Conservation (phyloP, 2,113 vertebrate species). For the Heterotis niloticus region DNA sequence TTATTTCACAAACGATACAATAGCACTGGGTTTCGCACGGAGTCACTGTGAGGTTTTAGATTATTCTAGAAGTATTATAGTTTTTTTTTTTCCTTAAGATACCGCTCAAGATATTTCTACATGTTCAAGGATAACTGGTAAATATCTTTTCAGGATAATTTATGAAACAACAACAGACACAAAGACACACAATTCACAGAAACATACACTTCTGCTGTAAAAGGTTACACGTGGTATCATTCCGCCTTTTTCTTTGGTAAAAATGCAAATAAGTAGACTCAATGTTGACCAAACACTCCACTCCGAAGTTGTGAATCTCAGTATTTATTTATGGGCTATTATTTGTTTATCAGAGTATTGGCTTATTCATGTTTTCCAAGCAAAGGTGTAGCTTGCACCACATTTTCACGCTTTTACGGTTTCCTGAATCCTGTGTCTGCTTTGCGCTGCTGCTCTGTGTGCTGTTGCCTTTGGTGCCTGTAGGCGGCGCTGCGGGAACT, state of each 20-base stretch:
- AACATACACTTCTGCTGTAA: constrained; percentile 26
- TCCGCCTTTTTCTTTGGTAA: constrained; percentile 24
- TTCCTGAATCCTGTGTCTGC: background rate
- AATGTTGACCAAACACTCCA: constrained; percentile 1
- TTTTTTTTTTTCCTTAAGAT: constrained; percentile 28
- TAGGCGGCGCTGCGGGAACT: constrained; percentile 17
- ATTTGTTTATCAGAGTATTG: background rate
- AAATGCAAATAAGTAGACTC: constrained; percentile 6
- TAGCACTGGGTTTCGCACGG: constrained; percentile 20
- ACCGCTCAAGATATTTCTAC: constrained; percentile 34
- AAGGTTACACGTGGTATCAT: constrained; percentile 10
- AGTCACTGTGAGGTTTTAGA: constrained; percentile 23
- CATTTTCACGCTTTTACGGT: background rate
- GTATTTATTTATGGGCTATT: background rate
- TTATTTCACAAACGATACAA: constrained; percentile 26
- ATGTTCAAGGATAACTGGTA: constrained; percentile 34
- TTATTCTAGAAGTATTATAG: constrained; percentile 20
- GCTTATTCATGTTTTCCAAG: background rate
- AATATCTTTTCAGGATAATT: constrained; percentile 33
- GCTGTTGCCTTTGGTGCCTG: constrained; percentile 4
- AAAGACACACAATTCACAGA: constrained; percentile 28
- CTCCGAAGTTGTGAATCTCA: constrained; percentile 7
- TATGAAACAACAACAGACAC: constrained; percentile 31
- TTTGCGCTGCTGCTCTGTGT: constrained; percentile 2
- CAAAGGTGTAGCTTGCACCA: background rate